Conservation (phyloP, 2,888 invertebrate species). For the Drosophila vallismaia region DNA sequence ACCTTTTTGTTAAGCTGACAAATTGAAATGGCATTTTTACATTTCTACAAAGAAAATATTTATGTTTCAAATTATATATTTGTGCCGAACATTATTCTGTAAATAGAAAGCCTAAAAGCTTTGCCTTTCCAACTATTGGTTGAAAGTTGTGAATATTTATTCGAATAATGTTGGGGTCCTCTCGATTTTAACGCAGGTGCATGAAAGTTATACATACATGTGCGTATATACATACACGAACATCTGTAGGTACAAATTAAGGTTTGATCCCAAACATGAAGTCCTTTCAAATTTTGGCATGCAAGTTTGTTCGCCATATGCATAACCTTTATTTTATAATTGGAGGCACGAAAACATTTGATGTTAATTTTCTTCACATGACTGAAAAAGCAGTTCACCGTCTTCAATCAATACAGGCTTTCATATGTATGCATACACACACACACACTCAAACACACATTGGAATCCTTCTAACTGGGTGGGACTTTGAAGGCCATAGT, state of each 20-base stretch:
- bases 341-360: conserved; percentile 32
- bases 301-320: conserved; percentile 22
- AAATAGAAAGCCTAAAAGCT: neutral
- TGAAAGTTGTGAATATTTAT: neutral
- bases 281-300: conserved; percentile 7
- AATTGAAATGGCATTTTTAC: neutral
- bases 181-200: conserved; percentile 20
- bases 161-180: neutral
- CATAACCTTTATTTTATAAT: conserved; percentile 30
- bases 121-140: neutral
- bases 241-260: conserved; percentile 24
- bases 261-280: conserved; percentile 7
- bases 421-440: conserved; percentile 38
- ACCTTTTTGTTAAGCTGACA: conserved; percentile 4
- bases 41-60: neutral
- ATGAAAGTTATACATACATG: conserved; percentile 24
- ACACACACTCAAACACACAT: conserved; percentile 26
- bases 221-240: conserved; percentile 36
- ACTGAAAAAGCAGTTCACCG: conserved; percentile 14
- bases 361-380: conserved; percentile 36
- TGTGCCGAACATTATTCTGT: no score
- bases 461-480: conserved; percentile 49
- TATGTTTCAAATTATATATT: neutral
- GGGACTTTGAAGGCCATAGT: conserved; percentile 52
- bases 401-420: conserved; percentile 34